Conservation (phyloP, 1,140 invertebrate species). For the Drosophila pseudoobscura region DNA sequence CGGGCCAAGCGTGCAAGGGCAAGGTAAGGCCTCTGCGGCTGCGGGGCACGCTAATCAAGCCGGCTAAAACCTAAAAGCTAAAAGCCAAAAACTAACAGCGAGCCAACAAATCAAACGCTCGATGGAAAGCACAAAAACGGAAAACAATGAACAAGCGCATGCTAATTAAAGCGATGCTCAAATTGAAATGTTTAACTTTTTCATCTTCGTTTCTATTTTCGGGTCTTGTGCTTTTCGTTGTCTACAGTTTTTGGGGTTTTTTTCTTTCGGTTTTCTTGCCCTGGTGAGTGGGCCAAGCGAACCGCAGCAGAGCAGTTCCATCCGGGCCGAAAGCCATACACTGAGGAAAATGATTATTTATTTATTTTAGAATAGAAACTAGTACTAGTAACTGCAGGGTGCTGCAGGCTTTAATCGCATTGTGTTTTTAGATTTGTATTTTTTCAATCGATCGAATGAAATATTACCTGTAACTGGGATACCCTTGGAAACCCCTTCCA, state of each 20-base stretch:
- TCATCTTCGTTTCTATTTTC: conserved; percentile 41
- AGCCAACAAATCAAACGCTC: conserved; percentile 59
- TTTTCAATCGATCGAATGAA: too few species aligned
- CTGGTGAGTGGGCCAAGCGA: conserved; percentile 22
- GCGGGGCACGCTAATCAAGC: conserved; percentile 71
- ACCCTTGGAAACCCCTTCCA: too few species aligned
- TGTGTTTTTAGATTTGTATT: too few species aligned
- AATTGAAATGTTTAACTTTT: conserved; percentile 81
- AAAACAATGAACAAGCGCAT: conserved; percentile 78
- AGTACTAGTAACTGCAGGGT: too few species aligned
- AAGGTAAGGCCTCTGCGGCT: conserved; percentile 14
- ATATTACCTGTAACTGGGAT: too few species aligned
- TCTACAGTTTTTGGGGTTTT: conserved; percentile 8
- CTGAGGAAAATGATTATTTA: conserved; percentile 1
- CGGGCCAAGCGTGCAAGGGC: conserved; percentile 58
- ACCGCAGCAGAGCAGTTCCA: conserved; percentile 46
- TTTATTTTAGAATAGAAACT: too few species aligned
- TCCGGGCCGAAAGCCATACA: conserved; percentile 22
- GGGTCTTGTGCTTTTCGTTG: conserved; percentile 17
- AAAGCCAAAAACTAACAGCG: conserved; percentile 40
- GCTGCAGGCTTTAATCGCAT: too few species aligned
- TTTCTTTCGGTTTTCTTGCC: not conserved
- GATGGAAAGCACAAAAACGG: conserved; percentile 61
- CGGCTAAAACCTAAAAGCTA: conserved; percentile 26
- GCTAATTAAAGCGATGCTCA: conserved; percentile 77